Conservation (phyloP, 2,888 invertebrate species). For the Spialia ferax region DNA sequence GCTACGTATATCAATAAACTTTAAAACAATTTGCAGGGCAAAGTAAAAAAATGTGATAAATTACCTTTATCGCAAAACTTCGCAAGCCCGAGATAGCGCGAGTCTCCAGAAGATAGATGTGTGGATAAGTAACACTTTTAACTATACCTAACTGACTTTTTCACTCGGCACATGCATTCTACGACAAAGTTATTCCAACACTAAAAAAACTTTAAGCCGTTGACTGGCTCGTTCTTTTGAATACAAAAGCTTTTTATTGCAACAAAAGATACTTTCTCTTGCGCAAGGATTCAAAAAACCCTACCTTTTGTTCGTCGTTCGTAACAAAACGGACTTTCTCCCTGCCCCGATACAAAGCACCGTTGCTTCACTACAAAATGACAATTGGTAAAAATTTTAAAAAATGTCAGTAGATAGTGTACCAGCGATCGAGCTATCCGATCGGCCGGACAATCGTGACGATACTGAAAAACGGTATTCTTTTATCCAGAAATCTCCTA, state of each 20-base stretch:
- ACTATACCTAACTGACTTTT: conserved; percentile 30
- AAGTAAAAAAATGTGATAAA: conserved; percentile 21
- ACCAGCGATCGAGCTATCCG: conserved; percentile 79
- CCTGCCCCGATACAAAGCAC: conserved; percentile 62
- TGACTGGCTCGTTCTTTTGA: conserved; percentile 65
- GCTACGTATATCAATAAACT: conserved; percentile 6
- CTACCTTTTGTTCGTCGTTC: conserved; percentile 61
- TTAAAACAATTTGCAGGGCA: conserved; percentile 1
- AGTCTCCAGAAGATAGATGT: conserved; percentile 9
- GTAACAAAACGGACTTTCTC: conserved; percentile 76
- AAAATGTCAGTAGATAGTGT: conserved; percentile 61
- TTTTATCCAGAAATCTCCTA: conserved; percentile 85
- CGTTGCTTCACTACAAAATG: conserved; percentile 54
- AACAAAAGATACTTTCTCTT: conserved; percentile 78
- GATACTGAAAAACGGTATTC: conserved; percentile 85
- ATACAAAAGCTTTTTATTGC: conserved; percentile 71
- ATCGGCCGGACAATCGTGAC: conserved; percentile 81
- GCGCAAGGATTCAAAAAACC: conserved; percentile 71
- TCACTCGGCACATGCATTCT: conserved; percentile 69
- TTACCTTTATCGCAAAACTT: conserved; percentile 37
- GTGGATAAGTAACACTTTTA: conserved; percentile 29
- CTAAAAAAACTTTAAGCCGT: conserved; percentile 76
- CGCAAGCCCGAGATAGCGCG: conserved; percentile 5
- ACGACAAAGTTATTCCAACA: conserved; percentile 66
- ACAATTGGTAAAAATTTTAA: conserved; percentile 54